These are phyloP conservation scores for Drosophila sucinea DNA, from an alignment of 1,140 invertebrate species.

Conservation along the genomic window DNA sequence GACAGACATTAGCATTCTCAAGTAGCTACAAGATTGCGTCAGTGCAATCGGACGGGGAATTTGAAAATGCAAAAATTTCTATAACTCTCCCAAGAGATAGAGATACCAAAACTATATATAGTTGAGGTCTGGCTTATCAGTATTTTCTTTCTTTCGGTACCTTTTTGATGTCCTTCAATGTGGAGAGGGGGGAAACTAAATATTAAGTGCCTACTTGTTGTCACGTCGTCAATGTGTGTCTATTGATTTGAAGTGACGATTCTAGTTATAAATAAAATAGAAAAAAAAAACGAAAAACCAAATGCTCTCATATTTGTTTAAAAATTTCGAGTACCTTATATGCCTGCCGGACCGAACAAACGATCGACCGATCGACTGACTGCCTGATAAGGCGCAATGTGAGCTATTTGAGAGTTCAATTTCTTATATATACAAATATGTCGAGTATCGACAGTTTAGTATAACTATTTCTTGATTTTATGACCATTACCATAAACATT, in stretches of 20 bases:
- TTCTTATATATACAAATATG: conserved; percentile 24
- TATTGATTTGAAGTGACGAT: conserved; percentile 33
- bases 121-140: background rate
- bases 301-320: conserved; percentile 25
- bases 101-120: background rate
- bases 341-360: too few species aligned
- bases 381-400: conserved; percentile 29
- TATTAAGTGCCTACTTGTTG: conserved; percentile 4
- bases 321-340: conserved; percentile 23
- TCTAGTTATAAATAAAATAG: conserved; percentile 40
- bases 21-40: conserved; percentile 38
- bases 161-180: conserved; percentile 8
- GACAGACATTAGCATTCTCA: conserved; percentile 43
- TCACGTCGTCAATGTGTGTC: conserved; percentile 3
- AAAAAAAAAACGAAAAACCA: background rate
- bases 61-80: background rate
- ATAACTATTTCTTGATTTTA: conserved; percentile 49
- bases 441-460: background rate
- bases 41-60: conserved; percentile 7
- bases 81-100: too few species aligned
- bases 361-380: conserved; percentile 32
- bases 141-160: background rate
- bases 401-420: conserved; percentile 60
- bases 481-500: conserved; percentile 63
- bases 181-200: background rate